Conservation (phyloP, 2,888 invertebrate genomes). For the Azorinus chamasolen region DNA sequence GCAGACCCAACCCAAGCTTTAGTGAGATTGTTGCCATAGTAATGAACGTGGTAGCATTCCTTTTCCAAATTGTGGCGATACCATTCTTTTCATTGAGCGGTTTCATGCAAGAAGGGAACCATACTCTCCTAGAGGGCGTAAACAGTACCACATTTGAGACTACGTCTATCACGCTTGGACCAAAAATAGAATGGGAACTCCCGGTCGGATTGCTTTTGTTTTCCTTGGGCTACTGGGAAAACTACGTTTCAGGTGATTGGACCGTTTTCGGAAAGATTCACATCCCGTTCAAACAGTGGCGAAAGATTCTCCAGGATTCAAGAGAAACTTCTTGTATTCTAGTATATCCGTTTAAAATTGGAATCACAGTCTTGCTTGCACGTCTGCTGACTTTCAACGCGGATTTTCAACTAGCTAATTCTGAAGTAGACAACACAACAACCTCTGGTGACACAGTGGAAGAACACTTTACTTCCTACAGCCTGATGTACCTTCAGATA, state of each 20-base stretch:
- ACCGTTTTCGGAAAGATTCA: constrained; percentile 74
- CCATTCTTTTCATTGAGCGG: constrained; percentile 68
- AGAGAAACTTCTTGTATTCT: constrained; percentile 77
- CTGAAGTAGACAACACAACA: constrained; percentile 46
- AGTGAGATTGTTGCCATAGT: constrained; percentile 68
- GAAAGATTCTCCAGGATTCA: constrained; percentile 75
- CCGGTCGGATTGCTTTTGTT: constrained; percentile 94
- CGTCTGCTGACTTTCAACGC: constrained; percentile 71
- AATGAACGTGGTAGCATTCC: constrained; percentile 70
- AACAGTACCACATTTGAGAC: constrained; percentile 55
- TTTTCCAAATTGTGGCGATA: constrained; percentile 73
- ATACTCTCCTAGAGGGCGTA: constrained; percentile 66
- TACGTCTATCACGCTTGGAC: constrained; percentile 82
- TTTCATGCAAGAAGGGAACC: constrained; percentile 68
- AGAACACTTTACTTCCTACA: constrained; percentile 73
- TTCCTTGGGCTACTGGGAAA: constrained; percentile 99
- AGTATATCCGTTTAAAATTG: constrained; percentile 77
- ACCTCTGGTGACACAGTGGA: constrained; percentile 34
- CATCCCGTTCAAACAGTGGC: constrained; percentile 76
- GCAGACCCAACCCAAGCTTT: constrained; percentile 66
- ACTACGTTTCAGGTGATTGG: constrained; percentile 90
- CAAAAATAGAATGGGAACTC: constrained; percentile 91
- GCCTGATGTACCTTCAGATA: constrained; percentile 79
- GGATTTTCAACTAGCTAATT: constrained; percentile 61
- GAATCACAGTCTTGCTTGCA: constrained; percentile 73